Conservation (phyloP, 2,797 vertebrate species). For the Pangasius sanitwongsei region DNA sequence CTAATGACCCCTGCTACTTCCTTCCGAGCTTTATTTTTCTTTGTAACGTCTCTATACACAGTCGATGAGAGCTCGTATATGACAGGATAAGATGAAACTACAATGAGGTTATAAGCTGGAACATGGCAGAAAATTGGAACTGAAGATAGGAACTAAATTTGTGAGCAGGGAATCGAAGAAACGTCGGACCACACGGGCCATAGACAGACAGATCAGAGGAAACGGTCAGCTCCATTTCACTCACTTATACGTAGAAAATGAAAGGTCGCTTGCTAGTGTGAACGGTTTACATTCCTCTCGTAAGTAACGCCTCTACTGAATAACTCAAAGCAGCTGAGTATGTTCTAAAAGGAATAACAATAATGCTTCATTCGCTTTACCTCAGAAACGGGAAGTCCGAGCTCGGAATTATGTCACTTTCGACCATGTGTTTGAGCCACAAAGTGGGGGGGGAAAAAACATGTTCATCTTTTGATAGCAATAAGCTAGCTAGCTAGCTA, state of each 20-base stretch:
- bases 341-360: neutral
- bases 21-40: neutral
- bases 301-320: too few relatives aligned
- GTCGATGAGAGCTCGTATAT: neutral
- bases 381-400: neutral
- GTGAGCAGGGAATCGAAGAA: neutral
- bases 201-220: too few relatives aligned
- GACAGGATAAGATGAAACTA: neutral
- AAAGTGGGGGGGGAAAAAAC: neutral
- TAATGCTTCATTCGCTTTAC: neutral
- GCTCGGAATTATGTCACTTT: neutral
- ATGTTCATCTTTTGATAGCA: neutral
- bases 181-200: neutral
- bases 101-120: neutral
- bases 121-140: neutral
- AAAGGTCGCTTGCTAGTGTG: neutral
- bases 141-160: neutral
- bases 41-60: too few relatives aligned
- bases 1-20: neutral
- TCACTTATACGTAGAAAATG: neutral
- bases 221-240: neutral
- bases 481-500: neutral
- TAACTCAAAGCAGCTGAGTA: neutral
- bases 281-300: too few relatives aligned
- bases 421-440: neutral